Base-by-base conservation (phyloP, 35 echinoderm and acorn worm genomes). In the Acanthaster planci region DNA sequence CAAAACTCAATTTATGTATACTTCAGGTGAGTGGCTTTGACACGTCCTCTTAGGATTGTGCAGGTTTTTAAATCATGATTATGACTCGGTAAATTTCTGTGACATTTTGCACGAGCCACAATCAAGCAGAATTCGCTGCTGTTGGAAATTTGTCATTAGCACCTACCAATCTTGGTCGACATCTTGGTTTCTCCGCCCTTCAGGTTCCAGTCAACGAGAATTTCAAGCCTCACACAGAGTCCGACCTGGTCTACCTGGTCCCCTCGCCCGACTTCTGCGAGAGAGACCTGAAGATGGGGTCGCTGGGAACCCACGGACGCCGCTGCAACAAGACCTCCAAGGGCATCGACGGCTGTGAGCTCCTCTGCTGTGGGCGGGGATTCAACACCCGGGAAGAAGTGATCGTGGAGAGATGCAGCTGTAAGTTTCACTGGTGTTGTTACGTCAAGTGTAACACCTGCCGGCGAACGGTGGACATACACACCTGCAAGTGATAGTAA, bases 351-450 rank as follows among this genome's bases (percentile, higher is more conserved):
- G 95, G 95, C 0, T 98, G 95, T 37, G 95, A 98, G 53, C 86
- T 98, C 36, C 85, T 98, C 58, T 98, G 95, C 57, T 98, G 95
- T 86, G 91, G 91, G 53, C 88, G 95, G 50, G 95, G 95, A 10
- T 93, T 87, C 76, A 90, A 93, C 67, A 98, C 95, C 1, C 77
- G 88, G 10, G 55, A 81, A 36, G 91, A 93, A 76, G 85, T 85
- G 8, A 84, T 98, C 56, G 72, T 80, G 16, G 95, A 98, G 68
- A 78, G 95, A 37, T 98, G 95, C 77, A 98, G 91, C 47, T 98
- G 95, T 77, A 98, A 98, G 77, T 98, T 98, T 44, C 95, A 98
- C 29, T 98, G 95, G 95, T 98, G 95, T 47, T 98, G 95, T 60
- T 90, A 91, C 81, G 95, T 98, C 60, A 93, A 93, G 67, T 98